Evolutionary conservation across 2,888 invertebrate genomes (phyloP), one percentile per base, ranked within the genome.

Genomic region (Drosophila atripex): DNA sequence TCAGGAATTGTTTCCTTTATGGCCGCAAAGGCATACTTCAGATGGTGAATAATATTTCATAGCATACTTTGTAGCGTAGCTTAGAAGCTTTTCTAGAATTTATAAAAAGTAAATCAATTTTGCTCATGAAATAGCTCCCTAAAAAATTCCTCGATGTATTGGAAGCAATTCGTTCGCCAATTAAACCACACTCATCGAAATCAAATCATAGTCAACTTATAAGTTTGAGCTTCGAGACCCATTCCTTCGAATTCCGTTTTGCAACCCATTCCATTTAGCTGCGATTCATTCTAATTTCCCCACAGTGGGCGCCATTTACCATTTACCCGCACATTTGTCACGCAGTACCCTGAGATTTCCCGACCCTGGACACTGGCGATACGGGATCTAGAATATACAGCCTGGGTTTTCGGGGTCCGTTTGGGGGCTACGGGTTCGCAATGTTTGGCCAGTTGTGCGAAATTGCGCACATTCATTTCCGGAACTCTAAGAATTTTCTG

Each of bases 381-480:
- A 25, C 18, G 12, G 12, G 32, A 28, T 28, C 60, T 14, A 14
- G 11, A 58, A 50, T 32, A 64, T 49, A 35, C 23, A 43, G 65
- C 35, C 25, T 16, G 3, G 35, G n/a, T 35, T 35, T 35, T 35
- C 3, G 12, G 11, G 12, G 4, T n/a, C 2, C 7, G n/a, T 6
- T 35, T 35, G n/a, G 7, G 35, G 35, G 35, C 7, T 35, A n/a
- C 14, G 35, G 35, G 35, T 14, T 35, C n/a, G 16, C 30, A n/a
- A 6, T 50, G 64, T 63, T 51, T 63, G 32, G 7, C 38, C 47
- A 35, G 35, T 41, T 57, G 66, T 57, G 66, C 54, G 28, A 78
- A 78, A 78, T 79, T 75, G 83, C 70, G 63, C 60, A 72, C 71
- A 80, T 79, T 80, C 70, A 79, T 80, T 79, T 80, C 80, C 73